Percentiles rank a stretch among this genome's conserved stretches.
phyloP scores from a whole-genome alignment of 2,888 invertebrate species.

The Palloptera scutellata region DNA sequence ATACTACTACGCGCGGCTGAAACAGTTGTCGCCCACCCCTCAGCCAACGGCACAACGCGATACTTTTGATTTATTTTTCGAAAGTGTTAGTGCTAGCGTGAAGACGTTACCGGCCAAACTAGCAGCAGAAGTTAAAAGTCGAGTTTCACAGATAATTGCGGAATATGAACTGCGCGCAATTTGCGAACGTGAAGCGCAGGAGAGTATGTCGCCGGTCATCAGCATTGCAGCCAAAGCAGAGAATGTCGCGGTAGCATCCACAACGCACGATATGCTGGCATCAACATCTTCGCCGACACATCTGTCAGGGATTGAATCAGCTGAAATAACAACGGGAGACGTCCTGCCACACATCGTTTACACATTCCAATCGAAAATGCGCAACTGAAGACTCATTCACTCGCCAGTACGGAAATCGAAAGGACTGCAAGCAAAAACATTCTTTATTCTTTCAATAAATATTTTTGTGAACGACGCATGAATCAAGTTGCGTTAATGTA shows the following conservation, averaged over 20 bases:
- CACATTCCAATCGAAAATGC: slow-evolving; percentile 37
- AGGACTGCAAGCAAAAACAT: too few species aligned
- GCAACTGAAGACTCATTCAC: slow-evolving; percentile 13
- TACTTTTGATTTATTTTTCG: slow-evolving; percentile 55
- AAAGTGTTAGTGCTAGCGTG: slow-evolving; percentile 54
- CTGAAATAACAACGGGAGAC: slow-evolving; percentile 6
- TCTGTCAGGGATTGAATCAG: background rate
- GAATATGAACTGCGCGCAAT: slow-evolving; percentile 56
- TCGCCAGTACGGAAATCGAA: too few species aligned
- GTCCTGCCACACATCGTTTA: slow-evolving; percentile 39
- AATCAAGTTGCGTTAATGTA: too few species aligned
- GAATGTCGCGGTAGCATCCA: too few species aligned
- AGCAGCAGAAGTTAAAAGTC: slow-evolving; percentile 54
- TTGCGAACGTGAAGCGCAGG: slow-evolving; percentile 48
- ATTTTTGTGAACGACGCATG: too few species aligned
- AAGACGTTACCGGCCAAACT: slow-evolving; percentile 53
- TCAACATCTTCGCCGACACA: too few species aligned
- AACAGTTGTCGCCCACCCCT: background rate
- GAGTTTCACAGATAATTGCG: slow-evolving; percentile 53
- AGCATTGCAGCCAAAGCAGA: too few species aligned
- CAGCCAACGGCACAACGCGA: slow-evolving; percentile 30
- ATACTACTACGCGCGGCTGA: slow-evolving; percentile 37
- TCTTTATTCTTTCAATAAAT: too few species aligned
- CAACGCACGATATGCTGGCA: too few species aligned
- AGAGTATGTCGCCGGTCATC: slow-evolving; percentile 5